Evolutionary conservation across 92 coral and sea anemone genomes (phyloP), one percentile per base, ranked within the genome.

Genomic region (Chrysogorgia sp.): DNA sequence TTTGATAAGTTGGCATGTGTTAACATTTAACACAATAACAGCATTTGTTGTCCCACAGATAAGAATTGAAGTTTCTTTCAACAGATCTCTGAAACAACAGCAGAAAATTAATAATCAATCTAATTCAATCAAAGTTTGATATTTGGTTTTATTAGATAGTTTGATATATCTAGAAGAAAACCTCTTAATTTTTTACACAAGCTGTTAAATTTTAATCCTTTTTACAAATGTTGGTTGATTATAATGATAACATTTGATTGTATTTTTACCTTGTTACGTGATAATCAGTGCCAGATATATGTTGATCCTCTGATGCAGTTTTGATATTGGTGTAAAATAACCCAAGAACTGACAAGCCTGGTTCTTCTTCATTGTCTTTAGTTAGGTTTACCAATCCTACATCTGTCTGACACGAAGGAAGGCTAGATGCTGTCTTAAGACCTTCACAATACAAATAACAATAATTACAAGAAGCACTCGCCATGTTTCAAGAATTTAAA

Each of bases 21-120:
- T 85, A 23, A 96, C 82, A 81, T 91, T 91, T 28, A 94, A 65
- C 4, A 94, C 58, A 35, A 94, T 32, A 63, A 91, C 57, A 9
- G 94, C 89, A 34, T 91, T 90, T 17, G 98, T 89, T 68, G 96
- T 91, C 28, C 89, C 97, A 82, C 88, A 75, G 24, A 85, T 86
- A n/a, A 94, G 90, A 63, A 89, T 47, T 25, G 93, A 84, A 13
- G 92, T 88, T 41, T 84, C 89, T 58, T 83, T 89, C 70, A 94
- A 87, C 21, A 94, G 87, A 53, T 90, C 92, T 62, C 97, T 92
- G 61, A 23, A 55, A 86, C 23, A 33, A 55, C 31, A 67, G 3
- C 1, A 47, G 15, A 47, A 47, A 2, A 47, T 37, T 37, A 37
- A 37, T 37, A 37, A 4, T 37, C 5, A n/a, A n/a, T n/a, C n/a